Evolutionary conservation across 2,888 invertebrate genomes (phyloP).

Genomic region (Alloplasta piceator): DNA sequence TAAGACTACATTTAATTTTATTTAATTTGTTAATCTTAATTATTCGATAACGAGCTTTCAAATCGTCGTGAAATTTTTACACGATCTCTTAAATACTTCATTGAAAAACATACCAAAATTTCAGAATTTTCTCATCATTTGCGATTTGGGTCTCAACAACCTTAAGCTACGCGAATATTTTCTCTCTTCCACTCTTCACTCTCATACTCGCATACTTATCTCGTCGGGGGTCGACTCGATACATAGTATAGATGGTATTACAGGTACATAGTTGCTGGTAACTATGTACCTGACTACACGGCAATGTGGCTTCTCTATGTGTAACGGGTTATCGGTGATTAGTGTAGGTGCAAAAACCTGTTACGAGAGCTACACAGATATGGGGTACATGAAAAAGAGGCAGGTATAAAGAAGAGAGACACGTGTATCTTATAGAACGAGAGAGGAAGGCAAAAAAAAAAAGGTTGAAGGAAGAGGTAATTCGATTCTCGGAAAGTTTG

Average conservation of each 20-base stretch:
- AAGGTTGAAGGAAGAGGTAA: conserved; percentile 12
- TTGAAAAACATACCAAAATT: too few relatives aligned
- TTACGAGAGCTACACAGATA: conserved; percentile 43
- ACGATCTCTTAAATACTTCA: too few relatives aligned
- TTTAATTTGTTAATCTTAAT: too few relatives aligned
- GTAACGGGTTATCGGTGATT: conserved; percentile 48
- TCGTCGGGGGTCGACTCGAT: conserved; percentile 7
- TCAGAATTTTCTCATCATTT: too few relatives aligned
- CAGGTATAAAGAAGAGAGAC: background rate
- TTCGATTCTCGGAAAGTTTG: conserved; percentile 56
- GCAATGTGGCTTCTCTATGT: conserved; percentile 26
- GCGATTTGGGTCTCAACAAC: too few relatives aligned
- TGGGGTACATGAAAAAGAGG: conserved; percentile 11
- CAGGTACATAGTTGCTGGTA: conserved; percentile 1
- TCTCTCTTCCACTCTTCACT: too few relatives aligned
- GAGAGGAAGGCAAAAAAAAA: conserved; percentile 33
- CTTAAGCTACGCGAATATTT: too few relatives aligned
- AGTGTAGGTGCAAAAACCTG: conserved; percentile 60
- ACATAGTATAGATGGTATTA: conserved; percentile 23
- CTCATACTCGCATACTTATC: background rate
- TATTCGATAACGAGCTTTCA: too few relatives aligned
- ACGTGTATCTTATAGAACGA: conserved; percentile 13
- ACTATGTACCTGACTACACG: background rate
- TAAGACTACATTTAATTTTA: too few relatives aligned
- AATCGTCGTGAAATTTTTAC: too few relatives aligned